Evolutionary conservation across 2,888 invertebrate genomes (phyloP), one percentile per base, ranked within the genome.

Genomic region (Sicus ferrugineus): DNA sequence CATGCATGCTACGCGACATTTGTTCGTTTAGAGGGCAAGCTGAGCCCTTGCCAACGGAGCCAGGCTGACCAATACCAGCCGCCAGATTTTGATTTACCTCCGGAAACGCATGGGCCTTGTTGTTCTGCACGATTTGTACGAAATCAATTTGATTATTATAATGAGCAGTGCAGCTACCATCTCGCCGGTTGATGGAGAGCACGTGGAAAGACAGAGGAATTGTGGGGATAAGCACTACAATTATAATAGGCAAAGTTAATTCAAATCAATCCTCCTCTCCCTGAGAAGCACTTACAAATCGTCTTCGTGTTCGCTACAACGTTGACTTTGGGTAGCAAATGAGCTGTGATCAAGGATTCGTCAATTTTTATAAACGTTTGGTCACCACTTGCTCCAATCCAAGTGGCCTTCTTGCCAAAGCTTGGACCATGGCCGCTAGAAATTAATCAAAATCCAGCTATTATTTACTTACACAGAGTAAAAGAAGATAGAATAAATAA

Each of bases 381-480:
- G 87, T 98, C 98, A 0, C 96, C 97, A n/a, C 95, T 94, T 4
- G 97, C 97, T 1, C 94, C 93, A 19, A 98, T 90, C 96, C 96
- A 97, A 0, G 95, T 94, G 0, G 96, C 98, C 77, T 93, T 89
- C 75, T 95, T 90, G 0, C 96, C 94, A 86, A 92, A 91, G 69
- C 92, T 90, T 0, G 94, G 92, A 0, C 98, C 98, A 46, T 90
- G 87, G 52, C 89, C 86, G 73, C 90, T 87, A 56, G 21, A 66
- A 64, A 65, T 86, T 11, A 82, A 75, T 31, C 1, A 28, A 31
- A 21, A 52, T 56, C 28, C 30, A 69, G 0, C 19, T 68, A 58
- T 14, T 38, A 7, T 23, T 58, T 46, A 7, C 3, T 23, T 11
- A 1, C 38, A 46, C 21, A 19, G 16, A n/a, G n/a, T n/a, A 62